These are phyloP conservation scores for Muraenolepis orangiensis DNA, from an alignment of 2,797 vertebrate species.

Conservation along the genomic window DNA sequence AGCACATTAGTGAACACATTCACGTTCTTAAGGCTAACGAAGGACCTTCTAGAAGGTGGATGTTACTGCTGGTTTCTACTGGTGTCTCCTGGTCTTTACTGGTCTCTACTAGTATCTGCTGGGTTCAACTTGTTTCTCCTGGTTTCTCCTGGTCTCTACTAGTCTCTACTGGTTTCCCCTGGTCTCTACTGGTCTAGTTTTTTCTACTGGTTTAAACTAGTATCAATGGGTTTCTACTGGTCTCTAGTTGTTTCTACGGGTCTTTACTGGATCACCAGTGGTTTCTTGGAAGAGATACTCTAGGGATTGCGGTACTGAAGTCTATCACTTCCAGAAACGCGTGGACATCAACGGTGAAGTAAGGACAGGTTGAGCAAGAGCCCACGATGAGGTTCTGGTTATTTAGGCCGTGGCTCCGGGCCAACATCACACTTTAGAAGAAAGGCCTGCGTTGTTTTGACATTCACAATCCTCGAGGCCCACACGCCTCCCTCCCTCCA, in stretches of 20 bases:
- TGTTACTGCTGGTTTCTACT: background rate
- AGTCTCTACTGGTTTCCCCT: too few species aligned
- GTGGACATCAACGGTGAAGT: slow-evolving; percentile 3
- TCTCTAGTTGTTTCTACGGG: background rate
- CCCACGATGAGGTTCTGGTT: slow-evolving; percentile 40
- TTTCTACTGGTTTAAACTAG: too few species aligned
- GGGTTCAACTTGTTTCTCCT: too few species aligned
- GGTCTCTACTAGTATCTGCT: too few species aligned
- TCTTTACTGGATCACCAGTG: background rate
- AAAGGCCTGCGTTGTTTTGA: slow-evolving; percentile 47
- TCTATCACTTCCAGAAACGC: slow-evolving; percentile 5
- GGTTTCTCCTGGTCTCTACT: too few species aligned
- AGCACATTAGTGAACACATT: background rate
- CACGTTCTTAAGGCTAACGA: background rate
- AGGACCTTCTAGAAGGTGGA: too few species aligned
- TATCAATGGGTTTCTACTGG: background rate
- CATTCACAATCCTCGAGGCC: slow-evolving; percentile 37
- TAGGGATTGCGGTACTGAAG: background rate
- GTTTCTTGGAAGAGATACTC: background rate
- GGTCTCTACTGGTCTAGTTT: too few species aligned
- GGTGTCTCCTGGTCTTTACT: too few species aligned
- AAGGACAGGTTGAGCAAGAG: slow-evolving; percentile 21
- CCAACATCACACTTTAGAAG: slow-evolving; percentile 39
- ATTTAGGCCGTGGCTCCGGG: slow-evolving; percentile 27
- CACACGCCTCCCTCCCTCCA: slow-evolving; percentile 47